These are phyloP conservation scores for Phodopus roborovskii DNA, from an alignment of 2,113 vertebrate species.

Conservation along the genomic window DNA sequence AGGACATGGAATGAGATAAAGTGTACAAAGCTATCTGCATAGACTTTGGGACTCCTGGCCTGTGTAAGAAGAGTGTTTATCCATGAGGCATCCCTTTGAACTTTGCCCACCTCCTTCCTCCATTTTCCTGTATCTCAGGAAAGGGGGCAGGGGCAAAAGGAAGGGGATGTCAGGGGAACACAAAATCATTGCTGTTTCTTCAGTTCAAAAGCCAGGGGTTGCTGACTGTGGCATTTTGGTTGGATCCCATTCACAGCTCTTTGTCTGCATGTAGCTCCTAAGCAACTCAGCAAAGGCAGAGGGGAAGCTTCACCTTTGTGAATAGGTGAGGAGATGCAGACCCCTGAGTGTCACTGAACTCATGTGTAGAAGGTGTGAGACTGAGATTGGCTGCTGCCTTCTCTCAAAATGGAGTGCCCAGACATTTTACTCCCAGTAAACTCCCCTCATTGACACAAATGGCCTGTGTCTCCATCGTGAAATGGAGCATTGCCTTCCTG, in stretches of 20 bases:
- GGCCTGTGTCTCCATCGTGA: background rate
- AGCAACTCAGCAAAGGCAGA: background rate
- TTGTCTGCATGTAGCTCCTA: background rate
- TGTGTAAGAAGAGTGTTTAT: background rate
- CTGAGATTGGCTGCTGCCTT: background rate
- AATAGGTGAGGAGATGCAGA: background rate
- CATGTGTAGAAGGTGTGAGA: background rate
- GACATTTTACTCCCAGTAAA: background rate
- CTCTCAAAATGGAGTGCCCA: background rate
- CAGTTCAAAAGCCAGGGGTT: background rate
- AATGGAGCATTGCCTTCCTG: constrained; percentile 43
- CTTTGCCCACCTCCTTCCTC: background rate
- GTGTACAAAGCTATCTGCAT: background rate
- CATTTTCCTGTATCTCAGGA: background rate
- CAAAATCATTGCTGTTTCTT: background rate
- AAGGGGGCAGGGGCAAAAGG: background rate
- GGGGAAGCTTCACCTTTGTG: background rate
- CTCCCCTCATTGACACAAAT: constrained; percentile 34
- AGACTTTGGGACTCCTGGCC: background rate
- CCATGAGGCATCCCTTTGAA: background rate
- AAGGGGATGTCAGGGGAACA: background rate
- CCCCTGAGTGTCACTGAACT: background rate
- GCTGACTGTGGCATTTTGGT: background rate
- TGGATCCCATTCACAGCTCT: background rate
- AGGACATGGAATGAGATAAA: background rate